These are phyloP conservation scores for Sisor rabdophorus DNA, from an alignment of 2,113 vertebrate species.

Conservation along the genomic window DNA sequence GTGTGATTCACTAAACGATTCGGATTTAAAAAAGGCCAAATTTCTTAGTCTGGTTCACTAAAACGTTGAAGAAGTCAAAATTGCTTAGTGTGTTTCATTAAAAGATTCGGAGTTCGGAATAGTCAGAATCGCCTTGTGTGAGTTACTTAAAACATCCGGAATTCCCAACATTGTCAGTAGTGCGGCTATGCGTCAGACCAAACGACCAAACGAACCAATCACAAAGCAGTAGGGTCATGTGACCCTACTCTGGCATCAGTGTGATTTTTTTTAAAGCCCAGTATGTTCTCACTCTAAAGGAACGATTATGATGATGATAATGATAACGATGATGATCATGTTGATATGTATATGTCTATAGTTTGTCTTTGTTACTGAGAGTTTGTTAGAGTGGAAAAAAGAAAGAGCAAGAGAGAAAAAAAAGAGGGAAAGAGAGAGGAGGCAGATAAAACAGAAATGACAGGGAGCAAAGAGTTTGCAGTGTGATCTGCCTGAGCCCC, in stretches of 20 bases:
- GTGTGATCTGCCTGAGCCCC: constrained; percentile 50
- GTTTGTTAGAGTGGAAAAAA: not conserved
- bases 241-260: not conserved
- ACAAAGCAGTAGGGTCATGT: not conserved
- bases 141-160: too few species aligned
- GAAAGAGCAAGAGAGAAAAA: not conserved
- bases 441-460: constrained; percentile 15
- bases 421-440: not conserved
- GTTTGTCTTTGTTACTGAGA: not conserved
- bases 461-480: constrained; percentile 36
- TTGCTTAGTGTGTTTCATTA: too few species aligned
- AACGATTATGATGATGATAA: not conserved
- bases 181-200: not conserved
- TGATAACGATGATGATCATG: not conserved
- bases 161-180: not conserved
- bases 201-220: not conserved
- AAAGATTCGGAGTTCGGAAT: too few species aligned
- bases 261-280: not conserved
- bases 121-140: too few species aligned
- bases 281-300: not conserved
- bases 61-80: too few species aligned
- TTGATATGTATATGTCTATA: too few species aligned
- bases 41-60: too few species aligned
- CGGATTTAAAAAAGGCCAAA: too few species aligned
- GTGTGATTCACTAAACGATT: too few species aligned